These are phyloP conservation scores for Sesia bembeciformis DNA, from an alignment of 2,888 invertebrate species.

Conservation along the genomic window DNA sequence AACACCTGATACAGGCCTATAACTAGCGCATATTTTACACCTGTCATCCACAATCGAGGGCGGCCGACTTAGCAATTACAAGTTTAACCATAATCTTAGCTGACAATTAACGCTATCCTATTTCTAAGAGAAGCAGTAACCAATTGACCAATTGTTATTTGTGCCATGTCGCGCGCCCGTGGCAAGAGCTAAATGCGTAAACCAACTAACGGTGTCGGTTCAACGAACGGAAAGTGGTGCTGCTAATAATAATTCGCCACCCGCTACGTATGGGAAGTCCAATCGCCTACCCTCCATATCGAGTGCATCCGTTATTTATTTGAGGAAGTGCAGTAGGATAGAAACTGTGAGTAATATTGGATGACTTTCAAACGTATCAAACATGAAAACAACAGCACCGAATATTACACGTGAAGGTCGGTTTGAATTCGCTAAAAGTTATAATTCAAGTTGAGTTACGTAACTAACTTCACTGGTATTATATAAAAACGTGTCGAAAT, in stretches of 20 bases:
- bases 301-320: slow-evolving; percentile 26
- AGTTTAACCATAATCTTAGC: slow-evolving; percentile 11
- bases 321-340: slow-evolving; percentile 19
- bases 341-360: slow-evolving; percentile 4
- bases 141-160: slow-evolving; percentile 61
- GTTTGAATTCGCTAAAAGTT: too few species aligned
- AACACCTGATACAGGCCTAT: background rate
- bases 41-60: background rate
- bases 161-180: slow-evolving; percentile 53
- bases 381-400: background rate
- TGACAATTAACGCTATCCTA: slow-evolving; percentile 27
- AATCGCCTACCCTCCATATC: slow-evolving; percentile 28
- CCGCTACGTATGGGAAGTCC: slow-evolving; percentile 51
- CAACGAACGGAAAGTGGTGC: slow-evolving; percentile 63
- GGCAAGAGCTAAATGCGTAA: slow-evolving; percentile 64
- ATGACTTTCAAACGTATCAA: background rate
- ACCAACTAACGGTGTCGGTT: slow-evolving; percentile 65
- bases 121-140: slow-evolving; percentile 27
- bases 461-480: too few species aligned
- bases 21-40: background rate
- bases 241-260: slow-evolving; percentile 63
- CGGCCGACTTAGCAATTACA: background rate
- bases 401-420: background rate
- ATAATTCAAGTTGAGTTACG: too few species aligned
- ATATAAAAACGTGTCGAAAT: too few species aligned